Conservation (phyloP, 1,140 invertebrate genomes). For the Bombus picipes region DNA sequence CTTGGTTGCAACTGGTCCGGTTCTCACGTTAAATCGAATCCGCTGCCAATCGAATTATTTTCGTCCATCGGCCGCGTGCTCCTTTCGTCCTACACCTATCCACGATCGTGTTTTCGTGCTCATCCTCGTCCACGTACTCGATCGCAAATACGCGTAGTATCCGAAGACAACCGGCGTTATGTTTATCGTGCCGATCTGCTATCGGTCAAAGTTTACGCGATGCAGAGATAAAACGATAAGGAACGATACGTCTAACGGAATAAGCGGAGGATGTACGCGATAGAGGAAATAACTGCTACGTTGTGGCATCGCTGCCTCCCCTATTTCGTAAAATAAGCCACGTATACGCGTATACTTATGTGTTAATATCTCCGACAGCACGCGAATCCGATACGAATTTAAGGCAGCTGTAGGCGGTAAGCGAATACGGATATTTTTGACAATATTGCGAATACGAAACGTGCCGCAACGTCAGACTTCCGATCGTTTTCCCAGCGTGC, state of each 20-base stretch:
- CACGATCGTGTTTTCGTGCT: neutral
- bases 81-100: neutral
- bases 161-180: neutral
- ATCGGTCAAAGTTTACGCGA: neutral
- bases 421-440: conserved; percentile 54
- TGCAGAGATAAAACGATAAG: neutral
- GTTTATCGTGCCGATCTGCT: too few species aligned
- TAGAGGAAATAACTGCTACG: neutral
- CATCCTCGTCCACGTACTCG: too few species aligned
- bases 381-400: conserved; percentile 47
- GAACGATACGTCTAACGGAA: neutral
- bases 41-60: conserved; percentile 75
- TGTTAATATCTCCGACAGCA: conserved; percentile 29
- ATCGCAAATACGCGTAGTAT: neutral
- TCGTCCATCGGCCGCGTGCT: conserved; percentile 53
- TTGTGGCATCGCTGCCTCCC: neutral
- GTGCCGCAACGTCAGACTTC: conserved; percentile 54
- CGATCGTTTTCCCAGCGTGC: conserved; percentile 51
- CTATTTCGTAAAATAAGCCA: neutral
- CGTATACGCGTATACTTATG: conserved; percentile 9
- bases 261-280: neutral
- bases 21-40: conserved; percentile 78
- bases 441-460: conserved; percentile 53
- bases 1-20: conserved; percentile 73
- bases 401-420: conserved; percentile 44